These are phyloP conservation scores for Alloscopus bannaensis DNA, from an alignment of 2,888 invertebrate species.

Conservation along the genomic window DNA sequence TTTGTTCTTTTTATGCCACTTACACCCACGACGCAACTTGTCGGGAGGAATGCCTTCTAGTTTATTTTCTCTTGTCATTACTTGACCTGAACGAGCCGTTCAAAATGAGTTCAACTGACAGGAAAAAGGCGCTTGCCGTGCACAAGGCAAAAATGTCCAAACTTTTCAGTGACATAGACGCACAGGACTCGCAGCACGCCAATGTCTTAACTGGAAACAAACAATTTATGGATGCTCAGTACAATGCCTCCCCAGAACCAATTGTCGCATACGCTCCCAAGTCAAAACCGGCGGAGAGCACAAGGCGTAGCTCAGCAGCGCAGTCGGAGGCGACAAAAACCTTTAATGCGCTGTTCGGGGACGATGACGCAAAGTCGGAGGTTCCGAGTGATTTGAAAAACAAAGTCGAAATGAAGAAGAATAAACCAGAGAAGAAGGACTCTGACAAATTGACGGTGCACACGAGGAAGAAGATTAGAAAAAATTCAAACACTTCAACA, in stretches of 20 bases:
- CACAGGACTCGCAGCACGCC: slow-evolving; percentile 1
- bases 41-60: too few relatives aligned
- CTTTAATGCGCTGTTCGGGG: background rate
- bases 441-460: background rate
- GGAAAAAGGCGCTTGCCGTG: slow-evolving; percentile 4
- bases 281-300: background rate
- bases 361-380: background rate
- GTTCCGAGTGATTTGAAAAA: background rate
- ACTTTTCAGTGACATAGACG: background rate
- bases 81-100: too few relatives aligned
- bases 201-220: background rate
- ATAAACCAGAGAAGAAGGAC: background rate
- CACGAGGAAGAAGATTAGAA: too few relatives aligned
- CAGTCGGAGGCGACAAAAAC: background rate
- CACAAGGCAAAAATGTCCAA: background rate
- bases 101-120: background rate
- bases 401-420: background rate
- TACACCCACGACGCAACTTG: too few relatives aligned
- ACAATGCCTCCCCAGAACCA: background rate
- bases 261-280: background rate
- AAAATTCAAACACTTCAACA: background rate
- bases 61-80: too few relatives aligned
- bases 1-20: too few relatives aligned
- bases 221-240: slow-evolving; percentile 19
- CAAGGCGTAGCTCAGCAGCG: background rate